phyloP scores from a whole-genome alignment of 2,113 vertebrate genomes.

The Urocitellus parryii region DNA sequence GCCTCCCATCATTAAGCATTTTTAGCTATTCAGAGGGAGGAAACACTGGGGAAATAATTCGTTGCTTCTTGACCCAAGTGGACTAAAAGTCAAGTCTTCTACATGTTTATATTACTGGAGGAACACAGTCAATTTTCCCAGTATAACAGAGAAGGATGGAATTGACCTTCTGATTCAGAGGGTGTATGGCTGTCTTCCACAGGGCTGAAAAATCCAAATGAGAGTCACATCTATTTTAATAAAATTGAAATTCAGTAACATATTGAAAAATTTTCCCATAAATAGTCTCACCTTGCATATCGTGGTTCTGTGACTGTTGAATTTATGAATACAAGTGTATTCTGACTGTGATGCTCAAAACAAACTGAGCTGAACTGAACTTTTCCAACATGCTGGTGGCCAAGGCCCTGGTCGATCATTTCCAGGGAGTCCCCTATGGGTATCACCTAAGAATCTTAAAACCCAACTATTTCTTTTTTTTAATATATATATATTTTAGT shows the following conservation, averaged over 20 bases:
- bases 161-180: neutral
- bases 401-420: neutral
- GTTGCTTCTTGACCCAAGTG: neutral
- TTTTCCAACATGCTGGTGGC: neutral
- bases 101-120: neutral
- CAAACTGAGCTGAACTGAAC: neutral
- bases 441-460: conserved; percentile 21
- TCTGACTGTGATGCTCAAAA: neutral
- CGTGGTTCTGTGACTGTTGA: neutral
- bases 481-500: too few relatives aligned
- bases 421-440: neutral
- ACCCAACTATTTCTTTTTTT: conserved; percentile 18
- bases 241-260: neutral
- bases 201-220: neutral
- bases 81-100: conserved; percentile 25
- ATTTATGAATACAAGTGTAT: neutral
- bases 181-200: neutral
- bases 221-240: neutral
- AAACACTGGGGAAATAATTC: conserved; percentile 5
- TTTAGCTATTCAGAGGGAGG: conserved; percentile 13
- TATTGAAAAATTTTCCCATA: neutral
- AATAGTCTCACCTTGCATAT: neutral
- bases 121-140: neutral
- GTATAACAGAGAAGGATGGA: neutral
- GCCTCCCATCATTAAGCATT: neutral